Evolutionary conservation across 1,140 invertebrate species (phyloP).

Genomic region (Tetragonula clypearis): DNA sequence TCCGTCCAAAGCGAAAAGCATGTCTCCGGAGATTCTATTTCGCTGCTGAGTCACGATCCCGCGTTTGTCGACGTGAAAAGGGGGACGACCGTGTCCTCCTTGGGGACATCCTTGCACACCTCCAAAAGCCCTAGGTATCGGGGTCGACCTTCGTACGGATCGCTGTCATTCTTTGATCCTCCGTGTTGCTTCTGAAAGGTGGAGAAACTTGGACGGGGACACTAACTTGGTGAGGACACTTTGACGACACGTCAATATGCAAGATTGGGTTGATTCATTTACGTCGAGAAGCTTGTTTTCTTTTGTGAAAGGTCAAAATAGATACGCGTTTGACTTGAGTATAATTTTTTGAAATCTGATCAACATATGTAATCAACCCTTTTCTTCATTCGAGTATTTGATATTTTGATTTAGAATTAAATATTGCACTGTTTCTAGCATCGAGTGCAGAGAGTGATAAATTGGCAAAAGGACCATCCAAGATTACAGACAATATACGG

Average conservation of each 20-base stretch:
- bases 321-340: too few species aligned
- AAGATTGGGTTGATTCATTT: not conserved
- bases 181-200: constrained; percentile 4
- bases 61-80: constrained; percentile 68
- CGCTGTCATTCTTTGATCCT: constrained; percentile 29
- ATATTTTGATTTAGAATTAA: too few species aligned
- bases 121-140: constrained; percentile 46
- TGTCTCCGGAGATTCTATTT: constrained; percentile 72
- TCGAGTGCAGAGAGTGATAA: too few species aligned
- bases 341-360: too few species aligned
- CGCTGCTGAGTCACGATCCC: constrained; percentile 76
- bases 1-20: constrained; percentile 67
- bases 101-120: constrained; percentile 60
- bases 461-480: too few species aligned
- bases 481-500: too few species aligned
- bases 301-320: too few species aligned
- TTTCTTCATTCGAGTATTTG: too few species aligned
- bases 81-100: constrained; percentile 58
- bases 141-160: constrained; percentile 43
- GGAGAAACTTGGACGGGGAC: not conserved
- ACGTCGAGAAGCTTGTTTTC: too few species aligned
- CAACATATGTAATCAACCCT: too few species aligned
- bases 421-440: too few species aligned
- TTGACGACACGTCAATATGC: not conserved
- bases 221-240: too few species aligned